Evolutionary conservation across 2,888 invertebrate genomes (phyloP).

Genomic region (Tenthredo scrophulariae): DNA sequence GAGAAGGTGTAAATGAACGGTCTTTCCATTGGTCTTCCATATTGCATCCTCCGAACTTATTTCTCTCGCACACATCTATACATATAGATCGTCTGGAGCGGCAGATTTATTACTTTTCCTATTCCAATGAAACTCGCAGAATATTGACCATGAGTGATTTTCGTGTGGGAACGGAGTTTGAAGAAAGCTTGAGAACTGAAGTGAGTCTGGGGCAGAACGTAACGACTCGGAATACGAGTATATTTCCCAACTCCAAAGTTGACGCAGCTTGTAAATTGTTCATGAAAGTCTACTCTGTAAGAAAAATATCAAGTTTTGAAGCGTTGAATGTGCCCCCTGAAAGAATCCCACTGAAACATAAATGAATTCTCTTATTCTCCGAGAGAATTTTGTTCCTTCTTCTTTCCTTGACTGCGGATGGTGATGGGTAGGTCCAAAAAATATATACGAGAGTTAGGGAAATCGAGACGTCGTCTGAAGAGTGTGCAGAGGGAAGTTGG

Average conservation of each 20-base stretch:
- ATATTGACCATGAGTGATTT: background rate
- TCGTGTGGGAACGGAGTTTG: background rate
- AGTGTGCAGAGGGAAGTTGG: constrained; percentile 26
- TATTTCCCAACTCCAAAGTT: background rate
- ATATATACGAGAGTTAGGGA: background rate
- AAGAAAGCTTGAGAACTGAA: background rate
- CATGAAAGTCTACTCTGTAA: background rate
- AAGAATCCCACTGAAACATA: background rate
- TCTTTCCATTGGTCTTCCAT: too few relatives aligned
- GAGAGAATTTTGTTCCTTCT: background rate
- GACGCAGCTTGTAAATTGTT: background rate
- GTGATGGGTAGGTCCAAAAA: background rate
- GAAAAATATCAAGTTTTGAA: constrained; percentile 3
- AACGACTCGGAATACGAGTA: background rate
- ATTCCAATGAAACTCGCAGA: constrained; percentile 4
- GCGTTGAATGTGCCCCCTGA: background rate
- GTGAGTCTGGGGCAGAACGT: background rate
- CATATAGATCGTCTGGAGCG: background rate
- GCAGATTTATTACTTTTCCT: background rate
- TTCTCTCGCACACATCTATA: background rate
- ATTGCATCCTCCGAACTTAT: background rate
- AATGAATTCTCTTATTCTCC: constrained; percentile 9
- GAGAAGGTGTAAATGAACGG: too few relatives aligned
- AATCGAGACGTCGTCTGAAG: constrained; percentile 41
- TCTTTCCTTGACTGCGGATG: background rate